Evolutionary conservation across 1,140 invertebrate genomes (phyloP).

Genomic region (Calliopsis andreniformis): DNA sequence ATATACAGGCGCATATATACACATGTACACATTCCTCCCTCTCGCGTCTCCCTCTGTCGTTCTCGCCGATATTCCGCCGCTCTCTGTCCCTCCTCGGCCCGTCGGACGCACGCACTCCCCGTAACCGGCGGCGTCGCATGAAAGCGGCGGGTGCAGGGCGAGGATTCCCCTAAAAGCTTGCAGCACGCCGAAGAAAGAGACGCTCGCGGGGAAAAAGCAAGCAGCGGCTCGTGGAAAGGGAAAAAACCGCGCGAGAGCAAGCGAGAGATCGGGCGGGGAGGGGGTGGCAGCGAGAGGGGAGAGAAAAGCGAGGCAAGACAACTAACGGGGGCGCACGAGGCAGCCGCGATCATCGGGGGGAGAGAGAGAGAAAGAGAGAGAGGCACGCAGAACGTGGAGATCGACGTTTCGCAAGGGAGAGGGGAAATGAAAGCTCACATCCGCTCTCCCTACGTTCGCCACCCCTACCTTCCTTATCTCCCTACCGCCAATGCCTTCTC

Average conservation of each 20-base stretch:
- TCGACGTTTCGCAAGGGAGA: constrained; percentile 30
- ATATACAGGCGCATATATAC: constrained; percentile 13
- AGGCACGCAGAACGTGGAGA: not conserved
- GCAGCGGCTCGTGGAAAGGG: not conserved
- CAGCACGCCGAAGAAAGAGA: constrained; percentile 55
- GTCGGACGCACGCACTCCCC: constrained; percentile 36
- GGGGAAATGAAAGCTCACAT: constrained; percentile 48
- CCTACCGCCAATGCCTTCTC: constrained; percentile 64
- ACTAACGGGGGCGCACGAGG: constrained; percentile 56
- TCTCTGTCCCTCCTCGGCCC: constrained; percentile 7
- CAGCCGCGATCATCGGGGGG: constrained; percentile 41
- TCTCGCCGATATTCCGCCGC: not conserved
- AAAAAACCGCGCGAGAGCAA: constrained; percentile 43
- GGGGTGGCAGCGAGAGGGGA: constrained; percentile 1
- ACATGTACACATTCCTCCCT: constrained; percentile 8
- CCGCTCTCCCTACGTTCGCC: constrained; percentile 37
- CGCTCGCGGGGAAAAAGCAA: constrained; percentile 42
- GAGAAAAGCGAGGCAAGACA: constrained; percentile 58
- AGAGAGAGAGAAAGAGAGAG: constrained; percentile 22
- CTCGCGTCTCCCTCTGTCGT: constrained; percentile 20
- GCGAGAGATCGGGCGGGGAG: not conserved
- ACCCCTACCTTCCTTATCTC: constrained; percentile 66
- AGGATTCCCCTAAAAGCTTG: constrained; percentile 62
- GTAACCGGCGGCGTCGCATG: constrained; percentile 58
- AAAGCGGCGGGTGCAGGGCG: constrained; percentile 58